phyloP scores from a whole-genome alignment of 1,140 invertebrate genomes.

The Heterodera schachtii region DNA sequence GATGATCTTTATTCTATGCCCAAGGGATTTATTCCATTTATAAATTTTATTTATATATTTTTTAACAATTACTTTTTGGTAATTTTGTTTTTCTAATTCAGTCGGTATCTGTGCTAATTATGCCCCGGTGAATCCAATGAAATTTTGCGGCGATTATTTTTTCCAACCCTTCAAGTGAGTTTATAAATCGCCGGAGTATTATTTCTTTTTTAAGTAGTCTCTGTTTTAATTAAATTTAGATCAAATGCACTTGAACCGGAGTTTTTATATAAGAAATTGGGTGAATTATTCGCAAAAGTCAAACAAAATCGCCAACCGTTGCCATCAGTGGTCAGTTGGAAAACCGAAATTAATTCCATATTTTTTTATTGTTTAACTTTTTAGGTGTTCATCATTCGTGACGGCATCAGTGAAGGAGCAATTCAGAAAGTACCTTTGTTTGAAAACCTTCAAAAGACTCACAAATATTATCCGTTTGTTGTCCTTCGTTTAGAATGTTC shows the following conservation, averaged over 20 bases:
- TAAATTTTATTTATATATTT: no score
- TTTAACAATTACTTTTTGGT: no score
- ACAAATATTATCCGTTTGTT: neutral
- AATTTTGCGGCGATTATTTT: slow-evolving; percentile 35
- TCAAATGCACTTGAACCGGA: neutral
- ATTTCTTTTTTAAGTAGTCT: neutral
- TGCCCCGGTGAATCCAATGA: slow-evolving; percentile 8
- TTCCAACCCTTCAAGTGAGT: slow-evolving; percentile 3
- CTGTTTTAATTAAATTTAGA: slow-evolving; percentile 12
- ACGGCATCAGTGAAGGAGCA: slow-evolving; percentile 36
- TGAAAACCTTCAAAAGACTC: neutral
- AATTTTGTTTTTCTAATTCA: slow-evolving; percentile 13
- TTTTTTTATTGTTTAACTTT: neutral
- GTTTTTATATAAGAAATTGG: neutral
- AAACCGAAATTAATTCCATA: neutral
- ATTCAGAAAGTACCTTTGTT: slow-evolving; percentile 11
- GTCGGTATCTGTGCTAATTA: slow-evolving; percentile 5
- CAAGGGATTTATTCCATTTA: no score
- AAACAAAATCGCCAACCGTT: neutral
- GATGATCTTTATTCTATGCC: no score
- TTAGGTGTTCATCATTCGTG: slow-evolving; percentile 34
- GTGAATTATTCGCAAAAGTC: neutral
- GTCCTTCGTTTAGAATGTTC: neutral
- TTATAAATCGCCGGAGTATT: neutral
- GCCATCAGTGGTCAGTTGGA: slow-evolving; percentile 4